Base-by-base conservation (phyloP, 2,113 vertebrate genomes). In the Neopipo cinnamomea region DNA sequence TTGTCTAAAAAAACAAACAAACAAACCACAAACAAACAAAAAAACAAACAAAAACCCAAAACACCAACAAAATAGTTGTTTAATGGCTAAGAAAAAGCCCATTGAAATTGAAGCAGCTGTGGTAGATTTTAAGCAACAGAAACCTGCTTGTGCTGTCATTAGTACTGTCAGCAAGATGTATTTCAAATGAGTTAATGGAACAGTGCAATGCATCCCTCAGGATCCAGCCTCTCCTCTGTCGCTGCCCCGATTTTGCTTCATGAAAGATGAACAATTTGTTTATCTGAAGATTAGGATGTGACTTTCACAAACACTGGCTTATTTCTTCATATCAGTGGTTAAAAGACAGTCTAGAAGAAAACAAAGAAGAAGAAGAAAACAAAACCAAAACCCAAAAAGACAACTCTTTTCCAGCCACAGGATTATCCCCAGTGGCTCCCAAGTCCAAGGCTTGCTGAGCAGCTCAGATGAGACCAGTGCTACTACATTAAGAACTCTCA, bases 351-450 rank as follows among this genome's bases (percentile, higher is more conserved):
- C 11, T 23, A 25, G 18, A 21, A 15, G 11, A n/a, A n/a, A n/a
- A n/a, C n/a, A n/a, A n/a, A n/a, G n/a, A n/a, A n/a, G n/a, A n/a
- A 19, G 21, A 39, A 52, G 7, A 2, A 12, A 15, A 8, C 42
- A 39, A 53, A 19, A 25, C 6, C 12, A 55, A 80, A n/a, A 27
- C 31, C 23, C 47, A 12, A 21, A 20, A 37, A 49, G 27, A 52
- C 59, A 81, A 9, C 11, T 28, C 7, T 28, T 61, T n/a, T 46
- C 13, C 21, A 81, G 46, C 28, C 24, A 16, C 9, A 14, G 35
- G 58, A 4, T 46, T 21, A 8, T 1, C 0, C 49, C 44, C 47
- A 35, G 59, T 2, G 3, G 6, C 11, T 59, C 17, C 28, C 31
- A 44, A 3, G 6, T 2, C 62, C 73, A 21, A 46, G 20, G 13